Percentiles rank a stretch among this genome's conserved stretches.
These are phyloP conservation scores for Neopipo cinnamomea DNA, from an alignment of 2,113 vertebrate genomes.

Conservation along the genomic window DNA sequence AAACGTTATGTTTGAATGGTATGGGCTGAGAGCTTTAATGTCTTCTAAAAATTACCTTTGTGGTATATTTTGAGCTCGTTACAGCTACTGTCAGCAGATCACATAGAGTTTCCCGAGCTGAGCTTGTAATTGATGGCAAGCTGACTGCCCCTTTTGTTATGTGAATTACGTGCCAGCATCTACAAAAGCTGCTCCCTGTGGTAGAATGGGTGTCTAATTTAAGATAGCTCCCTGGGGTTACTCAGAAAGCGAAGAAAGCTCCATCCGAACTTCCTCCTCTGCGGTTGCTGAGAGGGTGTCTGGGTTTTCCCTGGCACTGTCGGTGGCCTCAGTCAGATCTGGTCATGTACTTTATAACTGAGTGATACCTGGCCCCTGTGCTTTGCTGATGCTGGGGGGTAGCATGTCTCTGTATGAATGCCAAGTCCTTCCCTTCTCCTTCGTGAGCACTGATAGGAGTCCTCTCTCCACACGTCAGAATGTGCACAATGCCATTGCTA, in stretches of 20 bases:
- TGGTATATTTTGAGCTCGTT: background rate
- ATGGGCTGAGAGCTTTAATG: background rate
- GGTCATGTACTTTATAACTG: background rate
- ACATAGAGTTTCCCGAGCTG: background rate
- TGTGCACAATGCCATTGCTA: background rate
- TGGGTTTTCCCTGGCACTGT: background rate
- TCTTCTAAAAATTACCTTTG: conserved; percentile 11
- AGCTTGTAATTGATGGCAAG: background rate
- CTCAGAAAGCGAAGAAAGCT: background rate
- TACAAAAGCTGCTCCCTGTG: background rate
- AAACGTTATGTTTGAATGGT: background rate
- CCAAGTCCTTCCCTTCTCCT: background rate
- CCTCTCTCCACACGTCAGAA: background rate
- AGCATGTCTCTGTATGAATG: background rate
- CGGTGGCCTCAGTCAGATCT: background rate
- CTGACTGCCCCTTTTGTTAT: conserved; percentile 10
- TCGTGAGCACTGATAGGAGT: fast-evolving
- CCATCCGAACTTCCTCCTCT: background rate
- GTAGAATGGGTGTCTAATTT: background rate
- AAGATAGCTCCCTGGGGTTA: background rate
- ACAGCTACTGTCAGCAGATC: background rate
- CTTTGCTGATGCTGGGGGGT: background rate
- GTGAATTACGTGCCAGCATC: background rate
- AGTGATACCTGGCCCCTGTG: background rate
- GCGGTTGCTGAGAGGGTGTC: background rate